Conservation (phyloP, 2,113 vertebrate species). For the Seriola aureovittata region DNA sequence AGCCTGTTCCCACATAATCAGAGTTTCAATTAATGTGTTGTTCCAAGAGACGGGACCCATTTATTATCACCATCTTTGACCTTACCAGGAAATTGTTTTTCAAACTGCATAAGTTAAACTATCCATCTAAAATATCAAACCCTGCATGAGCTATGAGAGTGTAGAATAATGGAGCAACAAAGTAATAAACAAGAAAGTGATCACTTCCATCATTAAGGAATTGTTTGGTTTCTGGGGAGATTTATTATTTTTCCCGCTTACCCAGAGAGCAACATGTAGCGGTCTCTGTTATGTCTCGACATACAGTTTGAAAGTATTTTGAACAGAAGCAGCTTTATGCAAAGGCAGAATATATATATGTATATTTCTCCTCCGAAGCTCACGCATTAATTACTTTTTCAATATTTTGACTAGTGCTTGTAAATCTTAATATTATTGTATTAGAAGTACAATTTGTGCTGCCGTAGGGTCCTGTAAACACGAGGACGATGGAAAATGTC, state of each 20-base stretch:
- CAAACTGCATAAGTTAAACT: conserved; percentile 58
- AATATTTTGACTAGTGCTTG: conserved; percentile 34
- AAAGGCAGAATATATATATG: not conserved
- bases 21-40: conserved; percentile 50
- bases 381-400: conserved; percentile 51
- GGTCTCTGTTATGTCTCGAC: conserved; percentile 23
- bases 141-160: conserved; percentile 41
- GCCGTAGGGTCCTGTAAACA: conserved; percentile 9
- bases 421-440: conserved; percentile 26
- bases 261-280: not conserved
- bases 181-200: conserved; percentile 60
- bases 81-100: conserved; percentile 68
- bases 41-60: conserved; percentile 46
- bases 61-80: conserved; percentile 66
- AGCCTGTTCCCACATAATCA: conserved; percentile 44
- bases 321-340: conserved; percentile 25
- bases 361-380: conserved; percentile 5
- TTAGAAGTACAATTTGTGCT: conserved; percentile 1
- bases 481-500: not conserved
- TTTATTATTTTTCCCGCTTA: conserved; percentile 50
- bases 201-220: conserved; percentile 49
- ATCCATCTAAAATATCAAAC: conserved; percentile 66
- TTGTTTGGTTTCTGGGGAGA: conserved; percentile 51
- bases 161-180: conserved; percentile 50
- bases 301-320: conserved; percentile 34